These are phyloP conservation scores for Teleogryllus oceanicus DNA, from an alignment of 2,888 invertebrate species.

Conservation along the genomic window DNA sequence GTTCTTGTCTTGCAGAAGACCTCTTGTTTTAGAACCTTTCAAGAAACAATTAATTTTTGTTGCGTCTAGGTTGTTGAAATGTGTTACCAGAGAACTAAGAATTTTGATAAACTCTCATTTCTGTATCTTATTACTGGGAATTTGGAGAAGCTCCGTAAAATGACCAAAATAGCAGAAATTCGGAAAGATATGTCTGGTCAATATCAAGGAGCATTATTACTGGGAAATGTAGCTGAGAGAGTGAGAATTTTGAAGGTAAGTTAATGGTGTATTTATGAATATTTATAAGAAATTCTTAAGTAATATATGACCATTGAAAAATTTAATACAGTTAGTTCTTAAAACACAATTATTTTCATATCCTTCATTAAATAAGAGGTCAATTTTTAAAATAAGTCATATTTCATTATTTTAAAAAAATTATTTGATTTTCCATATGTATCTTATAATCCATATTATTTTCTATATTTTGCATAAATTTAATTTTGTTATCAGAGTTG, in stretches of 20 bases:
- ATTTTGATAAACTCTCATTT: constrained; percentile 97
- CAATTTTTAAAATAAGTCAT: too few species aligned
- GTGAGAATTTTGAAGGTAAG: constrained; percentile 69
- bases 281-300: not conserved
- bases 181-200: constrained; percentile 95
- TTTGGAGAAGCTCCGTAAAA: constrained; percentile 92
- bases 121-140: constrained; percentile 97
- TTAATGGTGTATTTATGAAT: too few species aligned
- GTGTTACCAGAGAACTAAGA: constrained; percentile 99
- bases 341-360: too few species aligned
- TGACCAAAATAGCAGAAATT: constrained; percentile 99
- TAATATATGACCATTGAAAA: constrained; percentile 26
- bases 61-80: constrained; percentile 78
- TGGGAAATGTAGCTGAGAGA: constrained; percentile 89
- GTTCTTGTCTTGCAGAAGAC: too few species aligned
- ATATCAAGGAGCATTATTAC: constrained; percentile 87
- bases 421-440: not conserved
- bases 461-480: constrained; percentile 29
- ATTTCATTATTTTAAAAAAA: too few species aligned
- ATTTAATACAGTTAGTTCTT: too few species aligned
- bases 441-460: not conserved
- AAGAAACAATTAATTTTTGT: not conserved
- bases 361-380: too few species aligned
- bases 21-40: too few species aligned
- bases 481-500: constrained; percentile 45